phyloP scores from a whole-genome alignment of 2,888 invertebrate genomes.

The Chironomus riparius region DNA sequence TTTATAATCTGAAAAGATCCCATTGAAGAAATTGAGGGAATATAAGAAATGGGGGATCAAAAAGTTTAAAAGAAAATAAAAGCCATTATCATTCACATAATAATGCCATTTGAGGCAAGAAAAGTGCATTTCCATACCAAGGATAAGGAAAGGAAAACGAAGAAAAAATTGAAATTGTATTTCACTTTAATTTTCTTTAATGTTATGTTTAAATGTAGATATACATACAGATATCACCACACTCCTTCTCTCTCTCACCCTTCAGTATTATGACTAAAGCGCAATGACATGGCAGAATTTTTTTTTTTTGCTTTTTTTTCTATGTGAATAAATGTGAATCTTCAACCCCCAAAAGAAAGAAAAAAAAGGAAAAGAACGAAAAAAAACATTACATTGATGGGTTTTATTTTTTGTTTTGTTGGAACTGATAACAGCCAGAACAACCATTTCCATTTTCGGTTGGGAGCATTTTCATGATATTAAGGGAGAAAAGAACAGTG shows the following conservation, averaged over 20 bases:
- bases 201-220: not conserved
- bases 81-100: slow-evolving; percentile 24
- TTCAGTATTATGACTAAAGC: not conserved
- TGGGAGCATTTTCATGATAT: slow-evolving; percentile 3
- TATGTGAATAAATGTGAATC: not conserved
- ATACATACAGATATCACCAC: not conserved
- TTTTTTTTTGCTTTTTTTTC: not conserved
- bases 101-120: slow-evolving; percentile 19
- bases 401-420: slow-evolving; percentile 25
- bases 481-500: not conserved
- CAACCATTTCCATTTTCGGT: slow-evolving; percentile 19
- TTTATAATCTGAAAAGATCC: not conserved
- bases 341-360: not conserved
- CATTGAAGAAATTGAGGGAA: too few species aligned
- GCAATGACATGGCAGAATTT: slow-evolving; percentile 23
- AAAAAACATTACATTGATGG: slow-evolving; percentile 25
- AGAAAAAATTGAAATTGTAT: slow-evolving; percentile 5
- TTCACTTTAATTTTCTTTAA: not conserved
- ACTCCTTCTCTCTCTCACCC: not conserved
- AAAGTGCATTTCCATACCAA: slow-evolving; percentile 6
- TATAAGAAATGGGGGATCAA: not conserved
- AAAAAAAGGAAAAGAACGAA: not conserved
- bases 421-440: slow-evolving; percentile 24
- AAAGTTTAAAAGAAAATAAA: not conserved
- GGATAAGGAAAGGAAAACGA: not conserved